These are phyloP conservation scores for Acanthiza pusilla DNA, from an alignment of 2,797 vertebrate species.

Conservation along the genomic window DNA sequence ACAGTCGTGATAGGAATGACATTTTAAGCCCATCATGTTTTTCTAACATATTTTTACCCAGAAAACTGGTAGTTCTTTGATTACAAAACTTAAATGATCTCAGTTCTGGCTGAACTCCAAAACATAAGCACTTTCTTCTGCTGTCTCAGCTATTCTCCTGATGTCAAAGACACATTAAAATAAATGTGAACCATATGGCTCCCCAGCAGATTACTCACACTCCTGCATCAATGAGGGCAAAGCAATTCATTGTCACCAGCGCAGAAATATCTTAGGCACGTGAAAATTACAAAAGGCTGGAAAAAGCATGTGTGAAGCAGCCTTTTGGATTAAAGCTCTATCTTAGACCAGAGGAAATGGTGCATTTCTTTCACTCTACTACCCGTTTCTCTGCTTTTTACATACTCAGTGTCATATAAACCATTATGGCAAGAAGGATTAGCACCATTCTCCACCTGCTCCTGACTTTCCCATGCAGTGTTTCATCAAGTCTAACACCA, in stretches of 20 bases:
- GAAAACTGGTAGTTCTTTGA: conserved; percentile 48
- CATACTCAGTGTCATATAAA: conserved; percentile 4
- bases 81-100: conserved; percentile 76
- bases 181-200: conserved; percentile 91
- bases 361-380: conserved; percentile 24
- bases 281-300: conserved; percentile 49
- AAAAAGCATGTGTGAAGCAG: background rate
- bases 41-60: conserved; percentile 30
- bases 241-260: conserved; percentile 77
- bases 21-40: conserved; percentile 34
- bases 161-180: conserved; percentile 85
- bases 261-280: conserved; percentile 58
- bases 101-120: conserved; percentile 72
- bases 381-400: conserved; percentile 25
- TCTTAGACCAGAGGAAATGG: conserved; percentile 16
- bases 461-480: conserved; percentile 19
- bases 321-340: conserved; percentile 35
- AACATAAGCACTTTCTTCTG: conserved; percentile 73
- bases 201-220: conserved; percentile 68
- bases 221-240: conserved; percentile 74
- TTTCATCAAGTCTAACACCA: conserved; percentile 40
- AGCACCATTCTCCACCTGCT: conserved; percentile 53
- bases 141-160: conserved; percentile 78
- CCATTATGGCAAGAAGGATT: conserved; percentile 34
- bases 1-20: conserved; percentile 13